A percentile compares a stretch with the other conserved stretches of the same genome.
Conservation (phyloP, 2,113 vertebrate genomes). For the Alligator mississippiensis region DNA sequence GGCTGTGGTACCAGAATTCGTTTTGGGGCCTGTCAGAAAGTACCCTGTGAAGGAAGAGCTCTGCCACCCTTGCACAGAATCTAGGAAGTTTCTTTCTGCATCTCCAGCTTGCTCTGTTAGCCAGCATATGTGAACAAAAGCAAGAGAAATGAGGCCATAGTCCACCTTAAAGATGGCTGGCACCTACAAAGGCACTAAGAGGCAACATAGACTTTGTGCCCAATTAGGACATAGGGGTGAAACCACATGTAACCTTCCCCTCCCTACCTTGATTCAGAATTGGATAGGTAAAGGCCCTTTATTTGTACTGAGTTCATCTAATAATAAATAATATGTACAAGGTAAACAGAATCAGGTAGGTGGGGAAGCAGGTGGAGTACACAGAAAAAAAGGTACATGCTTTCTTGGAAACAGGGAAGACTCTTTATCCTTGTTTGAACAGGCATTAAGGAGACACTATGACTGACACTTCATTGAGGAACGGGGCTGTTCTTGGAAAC, state of each 20-base stretch:
- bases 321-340: not conserved
- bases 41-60: not conserved
- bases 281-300: not conserved
- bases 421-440: not conserved
- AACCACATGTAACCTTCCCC: not conserved
- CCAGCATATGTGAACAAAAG: not conserved
- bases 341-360: not conserved
- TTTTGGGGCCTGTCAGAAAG: fast-evolving
- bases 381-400: not conserved
- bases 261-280: not conserved
- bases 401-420: not conserved
- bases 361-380: not conserved
- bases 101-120: not conserved
- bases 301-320: not conserved
- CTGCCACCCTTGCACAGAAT: not conserved
- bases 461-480: not conserved
- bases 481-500: not conserved
- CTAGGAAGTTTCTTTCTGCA: slow-evolving; percentile 10
- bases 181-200: not conserved
- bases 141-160: not conserved
- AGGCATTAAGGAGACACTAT: not conserved
- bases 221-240: not conserved
- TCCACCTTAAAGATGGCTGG: not conserved
- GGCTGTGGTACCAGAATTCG: not conserved
- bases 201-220: not conserved